Evolutionary conservation across 2,797 vertebrate genomes (phyloP).

Genomic region (Linurgus olivaceus): DNA sequence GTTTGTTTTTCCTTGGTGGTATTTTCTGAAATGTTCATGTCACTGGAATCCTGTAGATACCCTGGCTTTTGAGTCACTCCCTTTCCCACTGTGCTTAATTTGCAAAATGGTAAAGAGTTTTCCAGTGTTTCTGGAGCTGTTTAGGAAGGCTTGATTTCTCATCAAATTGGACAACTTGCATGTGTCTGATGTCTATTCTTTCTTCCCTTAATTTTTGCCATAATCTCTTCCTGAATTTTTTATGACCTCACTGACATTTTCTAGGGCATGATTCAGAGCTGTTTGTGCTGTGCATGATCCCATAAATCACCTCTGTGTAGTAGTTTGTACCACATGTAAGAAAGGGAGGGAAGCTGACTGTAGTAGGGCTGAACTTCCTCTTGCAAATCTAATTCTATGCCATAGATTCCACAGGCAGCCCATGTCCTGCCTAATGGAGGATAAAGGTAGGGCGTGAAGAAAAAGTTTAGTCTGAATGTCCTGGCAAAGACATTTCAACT

Average conservation of each 20-base stretch:
- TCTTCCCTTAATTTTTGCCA: background rate
- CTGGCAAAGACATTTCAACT: background rate
- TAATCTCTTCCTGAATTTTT: background rate
- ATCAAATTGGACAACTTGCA: background rate
- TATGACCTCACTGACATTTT: background rate
- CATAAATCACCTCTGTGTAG: background rate
- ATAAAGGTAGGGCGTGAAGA: background rate
- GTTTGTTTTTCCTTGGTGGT: background rate
- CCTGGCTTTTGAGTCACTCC: background rate
- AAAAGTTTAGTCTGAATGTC: background rate
- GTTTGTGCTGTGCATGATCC: background rate
- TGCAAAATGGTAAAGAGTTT: background rate
- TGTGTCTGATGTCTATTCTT: background rate
- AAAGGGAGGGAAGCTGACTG: background rate
- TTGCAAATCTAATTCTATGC: background rate
- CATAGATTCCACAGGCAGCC: background rate
- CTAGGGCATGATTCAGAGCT: background rate
- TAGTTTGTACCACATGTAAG: background rate
- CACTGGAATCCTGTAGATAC: background rate
- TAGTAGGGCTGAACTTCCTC: background rate
- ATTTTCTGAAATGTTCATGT: background rate
- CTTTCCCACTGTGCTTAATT: background rate
- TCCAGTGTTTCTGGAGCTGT: background rate
- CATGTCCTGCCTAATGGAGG: background rate
- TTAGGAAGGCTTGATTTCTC: background rate